Percentiles rank a stretch among this genome's conserved stretches.
These are phyloP conservation scores for Sparus aurata DNA, from an alignment of 2,797 vertebrate species.

Conservation along the genomic window DNA sequence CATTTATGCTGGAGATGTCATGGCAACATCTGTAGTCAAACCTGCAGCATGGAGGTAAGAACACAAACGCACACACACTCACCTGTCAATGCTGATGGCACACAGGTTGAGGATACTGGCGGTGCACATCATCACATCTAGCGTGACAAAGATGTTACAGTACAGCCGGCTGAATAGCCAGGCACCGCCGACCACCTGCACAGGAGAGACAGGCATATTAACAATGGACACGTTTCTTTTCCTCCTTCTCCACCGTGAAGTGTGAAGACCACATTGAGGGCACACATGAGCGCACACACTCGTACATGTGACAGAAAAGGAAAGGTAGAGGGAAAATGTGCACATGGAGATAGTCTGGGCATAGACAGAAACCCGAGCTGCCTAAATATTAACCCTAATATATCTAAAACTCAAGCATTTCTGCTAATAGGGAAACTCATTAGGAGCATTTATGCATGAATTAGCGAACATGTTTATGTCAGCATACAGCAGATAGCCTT, in stretches of 20 bases:
- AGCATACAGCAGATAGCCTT: neutral
- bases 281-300: slow-evolving; percentile 23
- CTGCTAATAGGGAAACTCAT: slow-evolving; percentile 19
- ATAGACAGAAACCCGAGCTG: slow-evolving; percentile 1
- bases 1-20: slow-evolving; percentile 36
- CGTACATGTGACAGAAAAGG: slow-evolving; percentile 31
- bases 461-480: slow-evolving; percentile 14
- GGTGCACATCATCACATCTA: slow-evolving; percentile 99
- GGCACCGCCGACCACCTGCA: slow-evolving; percentile 93
- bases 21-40: slow-evolving; percentile 33
- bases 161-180: slow-evolving; percentile 95
- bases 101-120: slow-evolving; percentile 98
- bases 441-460: slow-evolving; percentile 10
- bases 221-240: slow-evolving; percentile 42
- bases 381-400: neutral
- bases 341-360: neutral
- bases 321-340: neutral
- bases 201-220: slow-evolving; percentile 67
- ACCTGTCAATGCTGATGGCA: slow-evolving; percentile 99
- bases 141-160: slow-evolving; percentile 94
- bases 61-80: slow-evolving; percentile 51
- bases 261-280: slow-evolving; percentile 43
- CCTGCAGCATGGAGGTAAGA: neutral
- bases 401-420: neutral
- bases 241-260: slow-evolving; percentile 45